These are phyloP conservation scores for Micrasema minimum DNA, from an alignment of 1,140 invertebrate genomes.

Conservation along the genomic window DNA sequence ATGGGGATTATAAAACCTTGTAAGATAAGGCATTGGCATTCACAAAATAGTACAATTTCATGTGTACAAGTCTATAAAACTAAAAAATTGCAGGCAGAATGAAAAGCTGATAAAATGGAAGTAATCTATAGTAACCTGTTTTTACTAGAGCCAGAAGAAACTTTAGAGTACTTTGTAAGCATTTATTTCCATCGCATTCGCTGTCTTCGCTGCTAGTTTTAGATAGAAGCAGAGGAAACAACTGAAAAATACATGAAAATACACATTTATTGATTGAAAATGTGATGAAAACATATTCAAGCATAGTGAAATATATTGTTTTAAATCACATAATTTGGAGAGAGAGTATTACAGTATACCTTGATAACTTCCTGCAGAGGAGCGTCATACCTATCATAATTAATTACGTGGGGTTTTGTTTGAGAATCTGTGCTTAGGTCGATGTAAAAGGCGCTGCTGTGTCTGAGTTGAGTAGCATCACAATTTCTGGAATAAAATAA, in stretches of 20 bases:
- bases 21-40: too few relatives aligned
- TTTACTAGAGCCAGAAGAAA: slow-evolving; percentile 38
- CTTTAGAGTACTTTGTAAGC: slow-evolving; percentile 20
- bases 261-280: not conserved
- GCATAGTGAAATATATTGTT: too few relatives aligned
- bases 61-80: too few relatives aligned
- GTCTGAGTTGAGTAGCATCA: slow-evolving; percentile 59
- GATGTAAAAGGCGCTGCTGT: slow-evolving; percentile 61
- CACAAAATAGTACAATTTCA: too few relatives aligned
- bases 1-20: too few relatives aligned
- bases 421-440: slow-evolving; percentile 60
- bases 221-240: slow-evolving; percentile 11
- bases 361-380: slow-evolving; percentile 58
- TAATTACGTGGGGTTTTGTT: slow-evolving; percentile 57
- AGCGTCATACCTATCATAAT: slow-evolving; percentile 59
- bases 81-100: too few relatives aligned
- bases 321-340: too few relatives aligned
- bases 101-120: too few relatives aligned
- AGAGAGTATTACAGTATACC: too few relatives aligned
- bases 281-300: too few relatives aligned
- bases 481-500: slow-evolving; percentile 57
- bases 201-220: slow-evolving; percentile 26
- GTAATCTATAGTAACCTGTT: slow-evolving; percentile 45
- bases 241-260: slow-evolving; percentile 54
- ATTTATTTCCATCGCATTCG: slow-evolving; percentile 30